These are phyloP conservation scores for Caenorhabditis macrosperma DNA, from an alignment of 2,888 invertebrate genomes.

Conservation along the genomic window DNA sequence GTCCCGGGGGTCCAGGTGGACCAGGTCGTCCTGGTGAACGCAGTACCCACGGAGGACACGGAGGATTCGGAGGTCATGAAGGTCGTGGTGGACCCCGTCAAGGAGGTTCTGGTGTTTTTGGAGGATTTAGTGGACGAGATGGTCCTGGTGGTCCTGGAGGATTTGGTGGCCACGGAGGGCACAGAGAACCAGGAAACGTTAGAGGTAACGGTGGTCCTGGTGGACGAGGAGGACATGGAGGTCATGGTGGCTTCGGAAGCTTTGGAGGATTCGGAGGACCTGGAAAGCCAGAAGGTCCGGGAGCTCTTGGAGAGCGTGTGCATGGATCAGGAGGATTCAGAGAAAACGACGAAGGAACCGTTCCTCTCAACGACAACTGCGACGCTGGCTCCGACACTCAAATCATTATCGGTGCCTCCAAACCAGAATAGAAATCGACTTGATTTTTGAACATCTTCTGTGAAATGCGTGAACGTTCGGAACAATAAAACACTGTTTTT, in stretches of 20 bases:
- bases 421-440: neutral
- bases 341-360: neutral
- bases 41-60: neutral
- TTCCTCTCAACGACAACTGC: neutral
- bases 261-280: neutral
- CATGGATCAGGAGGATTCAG: neutral
- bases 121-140: constrained; percentile 6
- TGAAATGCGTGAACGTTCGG: neutral
- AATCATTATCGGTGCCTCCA: neutral
- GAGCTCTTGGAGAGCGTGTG: no score
- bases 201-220: neutral
- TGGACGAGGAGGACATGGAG: neutral
- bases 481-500: neutral
- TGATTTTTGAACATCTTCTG: neutral
- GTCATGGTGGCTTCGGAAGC: neutral
- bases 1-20: constrained; percentile 2
- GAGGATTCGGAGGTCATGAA: constrained; percentile 7
- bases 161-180: neutral
- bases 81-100: neutral
- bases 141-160: constrained; percentile 11
- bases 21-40: neutral
- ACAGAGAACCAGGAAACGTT: no score
- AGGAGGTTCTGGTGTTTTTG: neutral
- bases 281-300: neutral
- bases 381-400: neutral